A percentile compares a stretch with the other conserved stretches of the same genome.
These are phyloP conservation scores for Nematostella vectensis DNA, from an alignment of 92 coral and sea anemone genomes.

Conservation along the genomic window DNA sequence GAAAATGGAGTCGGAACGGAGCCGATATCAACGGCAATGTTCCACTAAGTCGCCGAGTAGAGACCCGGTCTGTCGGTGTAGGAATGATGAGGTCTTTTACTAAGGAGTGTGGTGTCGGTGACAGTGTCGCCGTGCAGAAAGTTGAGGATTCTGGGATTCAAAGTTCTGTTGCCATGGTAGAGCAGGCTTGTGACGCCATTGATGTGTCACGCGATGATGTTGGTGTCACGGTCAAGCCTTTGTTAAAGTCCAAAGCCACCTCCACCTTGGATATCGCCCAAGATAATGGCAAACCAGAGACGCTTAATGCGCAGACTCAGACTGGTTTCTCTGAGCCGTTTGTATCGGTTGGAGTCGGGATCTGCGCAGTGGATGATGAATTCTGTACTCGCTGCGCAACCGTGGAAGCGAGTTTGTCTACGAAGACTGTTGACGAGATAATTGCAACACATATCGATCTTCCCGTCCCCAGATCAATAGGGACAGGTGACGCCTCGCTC, in stretches of 20 bases:
- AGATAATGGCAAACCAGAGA: background rate
- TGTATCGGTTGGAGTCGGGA: conserved; percentile 84
- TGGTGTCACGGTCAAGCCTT: conserved; percentile 41
- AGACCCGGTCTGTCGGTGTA: conserved; percentile 86
- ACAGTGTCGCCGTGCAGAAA: conserved; percentile 38
- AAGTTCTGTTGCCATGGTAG: conserved; percentile 23
- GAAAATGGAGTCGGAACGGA: background rate
- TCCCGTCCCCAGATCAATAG: conserved; percentile 54
- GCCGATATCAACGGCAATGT: background rate
- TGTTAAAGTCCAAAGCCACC: conserved; percentile 33
- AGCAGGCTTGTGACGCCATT: conserved; percentile 46
- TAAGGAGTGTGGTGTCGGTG: conserved; percentile 75
- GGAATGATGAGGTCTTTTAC: conserved; percentile 86
- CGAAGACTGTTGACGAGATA: conserved; percentile 71
- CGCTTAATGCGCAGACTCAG: conserved; percentile 38
- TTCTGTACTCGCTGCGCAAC: conserved; percentile 47
- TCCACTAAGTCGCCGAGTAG: conserved; percentile 5
- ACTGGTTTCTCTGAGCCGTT: conserved; percentile 26
- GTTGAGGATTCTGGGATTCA: conserved; percentile 38
- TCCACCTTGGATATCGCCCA: conserved; percentile 15
- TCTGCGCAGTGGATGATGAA: conserved; percentile 79
- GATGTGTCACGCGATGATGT: conserved; percentile 18
- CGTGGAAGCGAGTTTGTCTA: conserved; percentile 23
- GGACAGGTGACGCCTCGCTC: conserved; percentile 53
- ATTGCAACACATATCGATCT: conserved; percentile 65